Base-by-base conservation (phyloP, 2,888 invertebrate species). In the Parochlus steinenii region DNA sequence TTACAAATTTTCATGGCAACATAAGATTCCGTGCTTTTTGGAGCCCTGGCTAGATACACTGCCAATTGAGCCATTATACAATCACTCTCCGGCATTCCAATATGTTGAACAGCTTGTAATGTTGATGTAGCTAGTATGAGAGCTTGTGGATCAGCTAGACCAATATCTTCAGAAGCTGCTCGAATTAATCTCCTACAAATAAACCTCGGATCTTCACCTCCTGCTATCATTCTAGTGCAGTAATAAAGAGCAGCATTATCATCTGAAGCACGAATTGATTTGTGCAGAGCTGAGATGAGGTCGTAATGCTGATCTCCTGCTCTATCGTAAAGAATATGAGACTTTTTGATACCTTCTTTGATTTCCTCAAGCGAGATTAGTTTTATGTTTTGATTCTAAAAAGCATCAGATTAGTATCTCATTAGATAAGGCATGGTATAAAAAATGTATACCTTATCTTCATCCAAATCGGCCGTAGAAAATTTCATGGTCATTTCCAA, bases 221-320 rank as follows among this genome's bases (percentile, higher is more conserved):
- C 76, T 39, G 70, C 65, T 44, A 85, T 56, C 67, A 83, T 83
- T 40, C 85, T 64, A 3, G 79, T 71, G 3, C 79, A 63, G 83
- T 83, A 86, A 51, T 85, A 85, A 24, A 86, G 55, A 10, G 85
- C 71, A 3, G 82, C 85, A 55, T 77, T 80, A 41, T 71, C 76
- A 52, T 82, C 78, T 12, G 79, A 71, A 1, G 82, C 82, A 44
- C 85, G 64, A 33, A 86, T 74, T 0, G 82, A 78, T 55, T 86
- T 85, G 48, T 83, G 83, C 44, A 85, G 59, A 1, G 85, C 85
- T 2, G 83, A 85, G 45, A 81, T 74, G 24, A 71, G 70, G 52
- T 83, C 79, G 54, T 82, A 85, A 55, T 85, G 83, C 49, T 83
- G 79, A 32, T 85, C 83, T 6, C 85, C 83, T 52, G 70, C 67